Base-by-base conservation (phyloP, 2,888 invertebrate species). In the Oithona nana region DNA sequence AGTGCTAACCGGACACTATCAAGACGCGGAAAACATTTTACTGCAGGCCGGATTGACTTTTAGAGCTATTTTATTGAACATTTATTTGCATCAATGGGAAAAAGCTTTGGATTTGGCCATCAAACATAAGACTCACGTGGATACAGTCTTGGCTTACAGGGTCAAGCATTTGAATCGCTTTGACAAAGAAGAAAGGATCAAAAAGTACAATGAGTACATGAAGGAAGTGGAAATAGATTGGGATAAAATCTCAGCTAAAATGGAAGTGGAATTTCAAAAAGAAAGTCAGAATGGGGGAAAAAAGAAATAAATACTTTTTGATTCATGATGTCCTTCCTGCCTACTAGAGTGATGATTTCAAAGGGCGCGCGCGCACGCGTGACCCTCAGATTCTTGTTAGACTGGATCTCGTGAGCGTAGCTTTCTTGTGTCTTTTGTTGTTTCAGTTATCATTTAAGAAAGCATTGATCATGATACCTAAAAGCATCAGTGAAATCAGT, bases 81-180 rank as follows among this genome's bases (percentile, higher is more conserved):
- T 85, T 20, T 77, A 80, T 67, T 76, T 83, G 66, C 83, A 83
- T 70, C 81, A 83, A 68, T 87, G 86, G 84, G 81, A 80, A 67
- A 79, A 86, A 69, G 85, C 86, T 1, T 71, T 87, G 62, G 85
- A 86, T 68, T 72, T 86, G 65, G 84, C 84, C 0, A 71, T 81
- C 2, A 83, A 84, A 69, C 81, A 85, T 71, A 83, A 83, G 70
- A 80, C 79, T 2, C 80, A 83, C 68, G 74, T 85, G 22, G 84
- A 85, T 68, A 81, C 82, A 4, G 84, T 87, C n/a, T 71, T 86
- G 57, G 80, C 80, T 48, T 76, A 80, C 67, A 74, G 86, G 65
- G 71, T 75, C 66, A 72, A 72, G 64, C 77, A 77, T 68, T 69
- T 78, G 64, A 71, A 73, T 61, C 71, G 74, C 2, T 73, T 80